Evolutionary conservation across 2,888 invertebrate species (phyloP).

Genomic region (Stenodema calcarata): DNA sequence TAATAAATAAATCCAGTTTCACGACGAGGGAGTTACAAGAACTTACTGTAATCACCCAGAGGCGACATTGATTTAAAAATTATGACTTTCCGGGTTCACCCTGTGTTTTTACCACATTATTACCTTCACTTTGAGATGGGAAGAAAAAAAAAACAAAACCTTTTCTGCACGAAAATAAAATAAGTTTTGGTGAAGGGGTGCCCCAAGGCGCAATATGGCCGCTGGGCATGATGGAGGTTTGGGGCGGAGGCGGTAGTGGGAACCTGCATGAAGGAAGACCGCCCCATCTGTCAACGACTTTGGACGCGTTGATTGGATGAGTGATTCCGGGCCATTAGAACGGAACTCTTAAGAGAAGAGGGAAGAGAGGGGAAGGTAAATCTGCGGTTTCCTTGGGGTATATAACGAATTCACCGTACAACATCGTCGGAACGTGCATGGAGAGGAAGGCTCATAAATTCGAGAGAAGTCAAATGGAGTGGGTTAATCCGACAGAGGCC

Average conservation of each 20-base stretch:
- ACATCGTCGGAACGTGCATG: not conserved
- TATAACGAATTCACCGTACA: not conserved
- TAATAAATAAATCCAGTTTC: too few species aligned
- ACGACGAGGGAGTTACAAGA: too few species aligned
- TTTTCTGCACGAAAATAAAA: not conserved
- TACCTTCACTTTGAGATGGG: too few species aligned
- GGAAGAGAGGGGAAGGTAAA: not conserved
- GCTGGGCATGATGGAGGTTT: not conserved
- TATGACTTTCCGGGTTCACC: not conserved
- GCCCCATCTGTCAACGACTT: conserved; percentile 1
- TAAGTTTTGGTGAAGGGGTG: not conserved
- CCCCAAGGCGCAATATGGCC: not conserved
- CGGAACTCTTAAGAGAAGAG: not conserved
- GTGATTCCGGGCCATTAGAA: conserved; percentile 8
- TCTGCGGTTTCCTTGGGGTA: not conserved
- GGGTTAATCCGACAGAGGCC: not conserved
- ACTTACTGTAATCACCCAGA: not conserved
- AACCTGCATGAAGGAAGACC: not conserved
- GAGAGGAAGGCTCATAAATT: not conserved
- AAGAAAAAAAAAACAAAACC: not conserved
- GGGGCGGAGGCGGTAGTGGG: not conserved
- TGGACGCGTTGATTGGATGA: conserved; percentile 37
- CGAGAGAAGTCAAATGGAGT: not conserved
- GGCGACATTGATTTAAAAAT: not conserved
- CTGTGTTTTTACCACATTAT: not conserved